Percentiles rank a stretch among this genome's conserved stretches.
phyloP scores from a whole-genome alignment of 64 coral and sea anemone genomes.

The Platygyra sinensis region DNA sequence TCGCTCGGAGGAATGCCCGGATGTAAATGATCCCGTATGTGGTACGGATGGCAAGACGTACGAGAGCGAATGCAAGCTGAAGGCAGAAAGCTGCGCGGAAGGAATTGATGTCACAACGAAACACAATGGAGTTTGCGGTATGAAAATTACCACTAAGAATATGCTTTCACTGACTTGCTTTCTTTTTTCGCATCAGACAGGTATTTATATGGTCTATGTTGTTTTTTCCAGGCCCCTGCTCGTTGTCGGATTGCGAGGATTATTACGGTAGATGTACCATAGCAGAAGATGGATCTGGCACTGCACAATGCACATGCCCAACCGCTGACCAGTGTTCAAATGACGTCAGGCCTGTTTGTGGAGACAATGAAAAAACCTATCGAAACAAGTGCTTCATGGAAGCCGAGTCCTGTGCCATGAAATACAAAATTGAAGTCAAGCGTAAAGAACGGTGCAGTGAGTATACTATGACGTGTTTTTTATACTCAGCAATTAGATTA shows the following conservation, averaged over 20 bases:
- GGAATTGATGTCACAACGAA: constrained; percentile 16
- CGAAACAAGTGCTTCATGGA: constrained; percentile 39
- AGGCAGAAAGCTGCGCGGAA: constrained; percentile 7
- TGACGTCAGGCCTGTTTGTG: constrained; percentile 34
- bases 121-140: constrained; percentile 45
- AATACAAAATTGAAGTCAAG: constrained; percentile 37
- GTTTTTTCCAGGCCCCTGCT: constrained; percentile 41
- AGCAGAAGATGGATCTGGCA: constrained; percentile 2
- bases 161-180: not conserved
- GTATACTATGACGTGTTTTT: not conserved
- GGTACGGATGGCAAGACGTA: constrained; percentile 37
- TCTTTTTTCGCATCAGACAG: too few relatives aligned
- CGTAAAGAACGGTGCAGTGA: constrained; percentile 59
- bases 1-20: constrained; percentile 14
- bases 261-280: constrained; percentile 37
- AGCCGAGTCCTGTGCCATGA: constrained; percentile 37
- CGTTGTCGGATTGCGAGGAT: constrained; percentile 23
- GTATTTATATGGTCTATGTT: too few relatives aligned
- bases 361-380: constrained; percentile 61
- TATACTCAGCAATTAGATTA: too few relatives aligned
- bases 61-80: constrained; percentile 52
- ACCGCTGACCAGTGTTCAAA: constrained; percentile 10
- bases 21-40: constrained; percentile 28
- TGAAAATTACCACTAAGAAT: not conserved
- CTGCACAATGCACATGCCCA: constrained; percentile 51